Conservation (phyloP, 2,888 invertebrate genomes). For the Tanaodytes sp. region DNA sequence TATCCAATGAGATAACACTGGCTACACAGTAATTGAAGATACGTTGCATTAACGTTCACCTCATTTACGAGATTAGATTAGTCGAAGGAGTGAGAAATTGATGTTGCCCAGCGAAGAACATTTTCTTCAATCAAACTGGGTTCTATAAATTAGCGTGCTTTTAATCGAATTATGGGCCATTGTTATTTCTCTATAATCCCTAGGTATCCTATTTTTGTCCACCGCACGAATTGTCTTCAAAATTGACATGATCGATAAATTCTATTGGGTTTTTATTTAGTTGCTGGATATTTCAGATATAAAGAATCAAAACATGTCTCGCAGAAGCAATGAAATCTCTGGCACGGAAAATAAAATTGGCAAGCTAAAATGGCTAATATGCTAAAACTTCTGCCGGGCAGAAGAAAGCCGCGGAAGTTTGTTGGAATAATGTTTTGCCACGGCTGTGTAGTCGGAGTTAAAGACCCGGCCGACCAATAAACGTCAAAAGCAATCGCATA, state of each 20-base stretch:
- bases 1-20: slow-evolving; percentile 18
- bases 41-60: slow-evolving; percentile 12
- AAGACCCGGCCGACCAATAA: background rate
- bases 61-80: slow-evolving; percentile 18
- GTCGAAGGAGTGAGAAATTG: slow-evolving; percentile 23
- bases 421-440: background rate
- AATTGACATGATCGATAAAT: no score
- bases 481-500: slow-evolving; percentile 17
- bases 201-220: no score
- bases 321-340: no score
- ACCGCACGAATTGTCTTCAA: no score
- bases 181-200: no score
- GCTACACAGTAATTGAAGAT: slow-evolving; percentile 26
- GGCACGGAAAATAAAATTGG: no score
- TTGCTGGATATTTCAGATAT: no score
- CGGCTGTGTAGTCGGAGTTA: background rate
- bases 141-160: background rate
- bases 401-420: background rate
- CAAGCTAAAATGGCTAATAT: no score
- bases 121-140: background rate
- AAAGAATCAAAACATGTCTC: no score
- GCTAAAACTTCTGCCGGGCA: no score
- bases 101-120: background rate
- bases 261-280: no score
- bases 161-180: background rate